Evolutionary conservation across 2,113 vertebrate genomes (phyloP).

Genomic region (Aptenodytes forsteri): DNA sequence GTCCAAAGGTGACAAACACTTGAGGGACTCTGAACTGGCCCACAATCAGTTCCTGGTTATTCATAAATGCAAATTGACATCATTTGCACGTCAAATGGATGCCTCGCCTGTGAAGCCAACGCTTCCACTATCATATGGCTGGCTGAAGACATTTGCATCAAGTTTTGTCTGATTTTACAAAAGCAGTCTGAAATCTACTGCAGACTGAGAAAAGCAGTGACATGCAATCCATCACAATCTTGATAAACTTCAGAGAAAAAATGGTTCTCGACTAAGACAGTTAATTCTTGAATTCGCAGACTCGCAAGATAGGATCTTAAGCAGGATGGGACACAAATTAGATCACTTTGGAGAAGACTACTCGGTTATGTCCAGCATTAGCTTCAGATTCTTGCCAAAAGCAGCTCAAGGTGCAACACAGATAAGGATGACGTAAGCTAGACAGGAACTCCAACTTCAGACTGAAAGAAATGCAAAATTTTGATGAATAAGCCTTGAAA

Average conservation of each 20-base stretch:
- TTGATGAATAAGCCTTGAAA: not conserved
- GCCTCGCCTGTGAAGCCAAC: not conserved
- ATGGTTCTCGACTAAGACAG: not conserved
- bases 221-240: not conserved
- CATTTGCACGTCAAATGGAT: not conserved
- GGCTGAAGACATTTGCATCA: not conserved
- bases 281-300: not conserved
- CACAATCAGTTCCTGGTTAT: not conserved
- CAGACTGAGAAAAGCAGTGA: not conserved
- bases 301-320: not conserved
- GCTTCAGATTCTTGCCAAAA: not conserved
- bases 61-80: not conserved
- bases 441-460: not conserved
- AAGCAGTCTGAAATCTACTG: not conserved
- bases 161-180: not conserved
- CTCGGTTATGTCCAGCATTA: not conserved
- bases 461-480: not conserved
- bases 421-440: not conserved
- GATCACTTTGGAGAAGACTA: not conserved
- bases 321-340: not conserved
- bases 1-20: not conserved
- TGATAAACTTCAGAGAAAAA: not conserved
- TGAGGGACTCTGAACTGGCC: not conserved
- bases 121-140: not conserved
- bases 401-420: not conserved